Percentiles rank a stretch among this genome's conserved stretches.
Evolutionary conservation across 2,888 invertebrate genomes (phyloP).

Genomic region (Rhopalosiphum nymphaeae): DNA sequence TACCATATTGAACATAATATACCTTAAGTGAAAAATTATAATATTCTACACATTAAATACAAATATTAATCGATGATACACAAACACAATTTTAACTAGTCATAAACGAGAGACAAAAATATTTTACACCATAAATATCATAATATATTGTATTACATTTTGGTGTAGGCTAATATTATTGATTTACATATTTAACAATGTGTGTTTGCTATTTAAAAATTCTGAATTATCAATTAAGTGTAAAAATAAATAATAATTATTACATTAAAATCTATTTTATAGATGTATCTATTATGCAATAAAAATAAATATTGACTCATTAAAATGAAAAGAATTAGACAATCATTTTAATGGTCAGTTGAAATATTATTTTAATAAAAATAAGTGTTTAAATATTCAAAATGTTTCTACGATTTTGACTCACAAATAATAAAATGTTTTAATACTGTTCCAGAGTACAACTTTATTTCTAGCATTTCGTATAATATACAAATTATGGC

Average conservation of each 20-base stretch:
- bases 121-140: background rate
- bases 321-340: background rate
- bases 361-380: background rate
- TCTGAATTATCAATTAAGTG: background rate
- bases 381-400: background rate
- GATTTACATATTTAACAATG: background rate
- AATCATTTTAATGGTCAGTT: background rate
- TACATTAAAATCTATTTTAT: background rate
- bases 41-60: too few relatives aligned
- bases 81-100: background rate
- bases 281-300: background rate
- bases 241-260: background rate
- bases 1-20: background rate
- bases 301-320: background rate
- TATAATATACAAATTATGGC: background rate
- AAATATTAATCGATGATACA: background rate
- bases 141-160: background rate
- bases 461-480: background rate
- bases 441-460: background rate
- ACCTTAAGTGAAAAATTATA: background rate
- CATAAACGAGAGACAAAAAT: background rate
- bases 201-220: background rate
- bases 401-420: background rate
- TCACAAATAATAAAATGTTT: background rate
- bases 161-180: background rate